A percentile compares a stretch with the other conserved stretches of the same genome.
Conservation (phyloP, 2,888 invertebrate species). For the Dynastes tityus region DNA sequence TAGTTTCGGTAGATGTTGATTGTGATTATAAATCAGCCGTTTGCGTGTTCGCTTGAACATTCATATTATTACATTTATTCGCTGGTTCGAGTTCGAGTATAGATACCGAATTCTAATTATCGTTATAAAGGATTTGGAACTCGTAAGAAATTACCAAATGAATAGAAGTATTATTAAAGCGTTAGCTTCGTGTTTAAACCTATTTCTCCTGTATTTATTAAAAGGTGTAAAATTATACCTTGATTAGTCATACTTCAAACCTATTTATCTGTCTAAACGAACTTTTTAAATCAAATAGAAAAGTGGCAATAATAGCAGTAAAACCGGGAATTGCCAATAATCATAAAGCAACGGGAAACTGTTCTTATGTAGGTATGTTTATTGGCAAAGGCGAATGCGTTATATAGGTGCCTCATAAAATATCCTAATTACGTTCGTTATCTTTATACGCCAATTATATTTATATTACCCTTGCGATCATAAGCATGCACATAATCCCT, state of each 20-base stretch:
- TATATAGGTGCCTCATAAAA: constrained; percentile 18
- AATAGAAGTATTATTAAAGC: too few relatives aligned
- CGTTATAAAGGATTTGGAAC: too few relatives aligned
- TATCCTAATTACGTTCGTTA: constrained; percentile 24
- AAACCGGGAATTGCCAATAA: constrained; percentile 12
- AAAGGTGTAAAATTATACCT: not conserved
- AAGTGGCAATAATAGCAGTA: constrained; percentile 14
- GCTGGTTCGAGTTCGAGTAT: too few relatives aligned
- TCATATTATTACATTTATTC: too few relatives aligned
- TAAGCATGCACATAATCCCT: constrained; percentile 14
- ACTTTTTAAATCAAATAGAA: not conserved
- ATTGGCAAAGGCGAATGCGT: constrained; percentile 8
- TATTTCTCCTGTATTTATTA: too few relatives aligned
- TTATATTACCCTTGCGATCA: constrained; percentile 13
- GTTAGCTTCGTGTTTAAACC: too few relatives aligned
- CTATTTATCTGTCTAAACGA: not conserved
- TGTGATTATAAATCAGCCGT: too few relatives aligned
- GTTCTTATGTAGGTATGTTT: not conserved
- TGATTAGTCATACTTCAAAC: not conserved
- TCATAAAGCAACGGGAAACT: constrained; percentile 22
- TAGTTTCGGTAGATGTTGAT: too few relatives aligned
- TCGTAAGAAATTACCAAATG: too few relatives aligned
- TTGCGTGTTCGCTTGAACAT: too few relatives aligned
- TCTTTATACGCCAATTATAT: constrained; percentile 35
- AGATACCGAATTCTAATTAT: too few relatives aligned